Evolutionary conservation across 1,140 invertebrate species (phyloP).

Genomic region (Leptinotarsa defecta): DNA sequence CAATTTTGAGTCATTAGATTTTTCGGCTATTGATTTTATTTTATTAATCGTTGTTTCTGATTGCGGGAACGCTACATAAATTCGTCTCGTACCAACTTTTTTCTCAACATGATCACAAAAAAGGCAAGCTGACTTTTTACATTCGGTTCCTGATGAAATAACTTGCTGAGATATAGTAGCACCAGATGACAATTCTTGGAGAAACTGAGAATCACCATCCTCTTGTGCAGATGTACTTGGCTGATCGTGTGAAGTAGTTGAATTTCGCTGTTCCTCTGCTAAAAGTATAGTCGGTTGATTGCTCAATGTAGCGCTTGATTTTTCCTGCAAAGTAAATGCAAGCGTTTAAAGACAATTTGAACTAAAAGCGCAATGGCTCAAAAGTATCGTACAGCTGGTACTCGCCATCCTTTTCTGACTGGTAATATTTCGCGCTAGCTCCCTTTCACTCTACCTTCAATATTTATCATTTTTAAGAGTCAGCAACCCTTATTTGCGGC

Average conservation of each 20-base stretch:
- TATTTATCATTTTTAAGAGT: no score
- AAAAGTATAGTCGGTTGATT: not conserved
- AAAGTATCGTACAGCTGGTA: no score
- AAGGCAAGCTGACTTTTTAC: conserved; percentile 21
- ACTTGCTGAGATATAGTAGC: not conserved
- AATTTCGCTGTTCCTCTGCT: not conserved
- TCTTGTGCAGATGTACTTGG: not conserved
- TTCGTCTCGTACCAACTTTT: conserved; percentile 22
- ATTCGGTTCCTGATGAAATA: conserved; percentile 3
- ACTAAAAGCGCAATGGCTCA: no score
- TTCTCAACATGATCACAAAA: conserved; percentile 31
- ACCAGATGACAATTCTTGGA: no score
- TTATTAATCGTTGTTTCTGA: conserved; percentile 3
- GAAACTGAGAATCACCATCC: not conserved
- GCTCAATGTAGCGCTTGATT: not conserved
- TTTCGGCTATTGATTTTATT: not conserved
- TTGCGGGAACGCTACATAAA: conserved; percentile 30
- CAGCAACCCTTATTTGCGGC: no score
- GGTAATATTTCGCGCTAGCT: no score
- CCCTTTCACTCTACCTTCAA: no score
- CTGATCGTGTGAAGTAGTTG: not conserved
- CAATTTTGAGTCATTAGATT: not conserved
- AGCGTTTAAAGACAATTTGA: not conserved
- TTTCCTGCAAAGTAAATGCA: not conserved
- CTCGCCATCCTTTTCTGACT: no score